These are phyloP conservation scores for Spheniscus mendiculus DNA, from an alignment of 2,113 vertebrate genomes.

Conservation along the genomic window DNA sequence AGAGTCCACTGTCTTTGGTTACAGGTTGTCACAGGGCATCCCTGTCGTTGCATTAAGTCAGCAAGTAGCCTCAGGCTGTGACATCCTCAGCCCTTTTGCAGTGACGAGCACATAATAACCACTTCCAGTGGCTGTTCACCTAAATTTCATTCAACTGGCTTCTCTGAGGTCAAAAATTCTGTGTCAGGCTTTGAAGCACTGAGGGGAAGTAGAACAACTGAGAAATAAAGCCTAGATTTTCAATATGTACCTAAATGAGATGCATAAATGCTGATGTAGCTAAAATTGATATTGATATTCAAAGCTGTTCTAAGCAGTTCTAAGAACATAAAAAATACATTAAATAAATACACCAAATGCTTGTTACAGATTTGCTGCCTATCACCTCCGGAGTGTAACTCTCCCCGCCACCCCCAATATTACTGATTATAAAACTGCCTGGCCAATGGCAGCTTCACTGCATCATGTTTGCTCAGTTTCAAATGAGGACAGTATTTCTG, in stretches of 20 bases:
- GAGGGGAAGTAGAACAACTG: neutral
- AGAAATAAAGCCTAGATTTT: neutral
- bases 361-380: neutral
- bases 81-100: neutral
- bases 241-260: neutral
- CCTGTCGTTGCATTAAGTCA: neutral
- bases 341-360: neutral
- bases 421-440: neutral
- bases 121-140: neutral
- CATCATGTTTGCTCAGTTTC: neutral
- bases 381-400: neutral
- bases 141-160: neutral
- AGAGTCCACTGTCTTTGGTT: neutral
- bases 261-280: neutral
- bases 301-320: constrained; percentile 22
- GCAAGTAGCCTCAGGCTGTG: neutral
- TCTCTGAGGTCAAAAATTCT: neutral
- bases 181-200: neutral
- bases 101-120: rapidly evolving
- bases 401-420: neutral
- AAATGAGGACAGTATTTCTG: neutral
- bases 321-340: constrained; percentile 15
- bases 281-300: constrained; percentile 16
- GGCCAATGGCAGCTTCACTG: neutral
- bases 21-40: neutral